Evolutionary conservation across 2,113 vertebrate species (phyloP).

Genomic region (Malurus elegans): DNA sequence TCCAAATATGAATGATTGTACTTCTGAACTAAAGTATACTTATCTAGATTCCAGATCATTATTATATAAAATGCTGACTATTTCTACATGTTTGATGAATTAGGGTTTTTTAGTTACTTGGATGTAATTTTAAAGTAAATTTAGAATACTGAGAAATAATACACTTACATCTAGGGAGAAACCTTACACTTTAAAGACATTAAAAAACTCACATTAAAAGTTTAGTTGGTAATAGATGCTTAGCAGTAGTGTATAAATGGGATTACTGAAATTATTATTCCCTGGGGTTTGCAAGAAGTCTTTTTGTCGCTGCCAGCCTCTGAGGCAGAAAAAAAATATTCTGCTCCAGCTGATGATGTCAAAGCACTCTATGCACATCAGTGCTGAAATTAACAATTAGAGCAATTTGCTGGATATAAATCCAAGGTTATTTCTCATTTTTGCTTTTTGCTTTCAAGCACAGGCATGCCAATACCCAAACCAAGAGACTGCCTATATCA

Average conservation of each 20-base stretch:
- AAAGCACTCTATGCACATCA: slow-evolving; percentile 1
- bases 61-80: background rate
- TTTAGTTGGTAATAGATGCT: background rate
- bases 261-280: background rate
- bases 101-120: background rate
- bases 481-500: background rate
- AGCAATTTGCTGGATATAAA: background rate
- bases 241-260: background rate
- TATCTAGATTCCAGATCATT: background rate
- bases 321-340: slow-evolving; percentile 17
- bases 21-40: slow-evolving; percentile 21
- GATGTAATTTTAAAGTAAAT: background rate
- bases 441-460: background rate
- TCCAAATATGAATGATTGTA: background rate
- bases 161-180: background rate
- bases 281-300: background rate
- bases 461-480: background rate
- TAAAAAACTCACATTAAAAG: background rate
- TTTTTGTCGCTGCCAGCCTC: background rate
- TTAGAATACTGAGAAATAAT: background rate
- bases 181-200: background rate
- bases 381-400: slow-evolving; percentile 11
- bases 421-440: slow-evolving; percentile 1
- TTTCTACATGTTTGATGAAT: slow-evolving; percentile 1
- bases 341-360: slow-evolving; percentile 3